A percentile compares a stretch with the other conserved stretches of the same genome.
phyloP scores from a whole-genome alignment of 2,797 vertebrate genomes.

The Acipenser transmontanus region DNA sequence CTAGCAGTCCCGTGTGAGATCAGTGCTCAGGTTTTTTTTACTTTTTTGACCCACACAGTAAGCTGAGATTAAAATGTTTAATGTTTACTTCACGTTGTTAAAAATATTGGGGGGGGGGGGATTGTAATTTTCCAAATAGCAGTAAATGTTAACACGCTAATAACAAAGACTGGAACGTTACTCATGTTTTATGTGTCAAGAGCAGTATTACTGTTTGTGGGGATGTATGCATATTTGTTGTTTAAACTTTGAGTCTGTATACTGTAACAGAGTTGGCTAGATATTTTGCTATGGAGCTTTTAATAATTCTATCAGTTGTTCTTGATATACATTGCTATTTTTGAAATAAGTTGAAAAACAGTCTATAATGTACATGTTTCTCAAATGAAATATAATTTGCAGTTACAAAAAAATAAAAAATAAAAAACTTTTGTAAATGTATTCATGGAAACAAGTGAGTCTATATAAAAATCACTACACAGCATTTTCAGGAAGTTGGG shows the following conservation, averaged over 20 bases:
- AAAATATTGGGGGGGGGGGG: background rate
- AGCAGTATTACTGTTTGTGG: conserved; percentile 27
- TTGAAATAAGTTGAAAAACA: no score
- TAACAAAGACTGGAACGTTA: conserved; percentile 11
- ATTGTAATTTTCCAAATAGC: conserved; percentile 4
- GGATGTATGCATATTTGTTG: conserved; percentile 42
- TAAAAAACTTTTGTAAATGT: no score
- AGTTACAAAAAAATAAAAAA: no score
- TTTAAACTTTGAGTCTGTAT: conserved; percentile 54
- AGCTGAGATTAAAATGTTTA: conserved; percentile 1
- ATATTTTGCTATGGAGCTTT: conserved; percentile 72
- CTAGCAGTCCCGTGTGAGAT: conserved; percentile 16
- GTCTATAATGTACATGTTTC: no score
- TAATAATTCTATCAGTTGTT: conserved; percentile 60
- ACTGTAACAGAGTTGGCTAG: conserved; percentile 56
- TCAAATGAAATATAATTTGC: no score
- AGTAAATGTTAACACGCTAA: conserved; percentile 6
- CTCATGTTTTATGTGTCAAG: conserved; percentile 16
- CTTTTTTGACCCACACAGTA: background rate
- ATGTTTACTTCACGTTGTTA: background rate
- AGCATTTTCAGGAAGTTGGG: no score
- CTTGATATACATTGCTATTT: conserved; percentile 31
- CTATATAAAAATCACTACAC: no score
- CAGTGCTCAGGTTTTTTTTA: conserved; percentile 28
- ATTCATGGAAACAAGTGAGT: no score